phyloP scores from a whole-genome alignment of 2,888 invertebrate genomes.

The Acleris laterana region DNA sequence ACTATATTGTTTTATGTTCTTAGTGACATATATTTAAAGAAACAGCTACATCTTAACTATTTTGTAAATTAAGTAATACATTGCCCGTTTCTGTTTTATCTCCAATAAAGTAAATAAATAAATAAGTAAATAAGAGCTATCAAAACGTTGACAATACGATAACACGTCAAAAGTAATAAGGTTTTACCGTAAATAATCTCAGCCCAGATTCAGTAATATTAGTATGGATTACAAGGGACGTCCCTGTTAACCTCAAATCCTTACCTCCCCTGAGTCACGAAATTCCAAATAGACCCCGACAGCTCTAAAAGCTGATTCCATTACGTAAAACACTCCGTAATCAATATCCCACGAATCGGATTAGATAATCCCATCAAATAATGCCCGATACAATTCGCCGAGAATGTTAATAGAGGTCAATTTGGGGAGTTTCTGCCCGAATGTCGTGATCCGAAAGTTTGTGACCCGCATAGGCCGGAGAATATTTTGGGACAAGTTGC shows the following conservation, averaged over 20 bases:
- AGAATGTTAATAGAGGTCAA: constrained; percentile 24
- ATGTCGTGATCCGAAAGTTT: constrained; percentile 26
- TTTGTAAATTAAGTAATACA: too few species aligned
- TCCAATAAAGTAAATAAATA: too few species aligned
- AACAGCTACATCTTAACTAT: too few species aligned
- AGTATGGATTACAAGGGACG: too few species aligned
- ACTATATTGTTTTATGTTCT: too few species aligned
- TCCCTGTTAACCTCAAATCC: neutral
- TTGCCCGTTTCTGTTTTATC: too few species aligned
- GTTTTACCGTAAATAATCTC: too few species aligned
- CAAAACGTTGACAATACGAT: too few species aligned
- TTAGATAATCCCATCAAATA: constrained; percentile 24
- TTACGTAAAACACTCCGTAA: constrained; percentile 19
- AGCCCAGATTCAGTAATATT: too few species aligned
- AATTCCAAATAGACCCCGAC: neutral
- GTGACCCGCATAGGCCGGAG: constrained; percentile 17
- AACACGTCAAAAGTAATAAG: too few species aligned
- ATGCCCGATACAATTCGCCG: constrained; percentile 11
- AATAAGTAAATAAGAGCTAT: too few species aligned
- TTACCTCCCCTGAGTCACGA: neutral
- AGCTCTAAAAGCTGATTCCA: neutral
- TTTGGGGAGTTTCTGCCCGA: constrained; percentile 10
- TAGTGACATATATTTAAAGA: too few species aligned
- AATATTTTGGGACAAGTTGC: constrained; percentile 30
- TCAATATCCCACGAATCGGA: constrained; percentile 14